Evolutionary conservation across 1,140 invertebrate species (phyloP).

Genomic region (Polypedilum pembai): DNA sequence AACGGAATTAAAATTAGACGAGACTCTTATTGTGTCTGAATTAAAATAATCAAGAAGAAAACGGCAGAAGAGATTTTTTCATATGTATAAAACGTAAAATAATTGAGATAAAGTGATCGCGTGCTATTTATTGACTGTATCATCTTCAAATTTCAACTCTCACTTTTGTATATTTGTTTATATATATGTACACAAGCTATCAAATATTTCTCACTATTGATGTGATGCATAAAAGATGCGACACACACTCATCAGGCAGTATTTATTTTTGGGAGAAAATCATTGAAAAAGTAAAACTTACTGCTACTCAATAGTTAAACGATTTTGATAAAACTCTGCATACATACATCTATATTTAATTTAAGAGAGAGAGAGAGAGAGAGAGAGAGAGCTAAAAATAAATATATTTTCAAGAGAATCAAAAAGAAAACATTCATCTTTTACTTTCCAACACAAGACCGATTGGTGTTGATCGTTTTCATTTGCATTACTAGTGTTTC

Average conservation of each 20-base stretch:
- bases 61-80: not conserved
- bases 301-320: no score
- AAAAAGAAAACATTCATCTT: not conserved
- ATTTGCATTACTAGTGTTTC: no score
- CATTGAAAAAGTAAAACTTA: not conserved
- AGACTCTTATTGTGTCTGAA: not conserved
- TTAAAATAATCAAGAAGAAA: not conserved
- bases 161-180: not conserved
- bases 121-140: not conserved
- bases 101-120: not conserved
- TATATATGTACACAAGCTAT: not conserved
- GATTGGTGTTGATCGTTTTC: no score
- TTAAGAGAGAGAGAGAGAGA: not conserved
- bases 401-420: not conserved
- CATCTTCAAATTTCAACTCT: not conserved
- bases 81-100: no score
- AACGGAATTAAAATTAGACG: slow-evolving; percentile 12
- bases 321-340: no score
- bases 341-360: no score
- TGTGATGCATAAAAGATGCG: no score
- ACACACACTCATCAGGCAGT: not conserved
- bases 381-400: not conserved
- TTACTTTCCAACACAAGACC: not conserved
- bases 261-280: not conserved
- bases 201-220: not conserved